phyloP scores from a whole-genome alignment of 2,888 invertebrate species.

The Balanococcus diminutus region DNA sequence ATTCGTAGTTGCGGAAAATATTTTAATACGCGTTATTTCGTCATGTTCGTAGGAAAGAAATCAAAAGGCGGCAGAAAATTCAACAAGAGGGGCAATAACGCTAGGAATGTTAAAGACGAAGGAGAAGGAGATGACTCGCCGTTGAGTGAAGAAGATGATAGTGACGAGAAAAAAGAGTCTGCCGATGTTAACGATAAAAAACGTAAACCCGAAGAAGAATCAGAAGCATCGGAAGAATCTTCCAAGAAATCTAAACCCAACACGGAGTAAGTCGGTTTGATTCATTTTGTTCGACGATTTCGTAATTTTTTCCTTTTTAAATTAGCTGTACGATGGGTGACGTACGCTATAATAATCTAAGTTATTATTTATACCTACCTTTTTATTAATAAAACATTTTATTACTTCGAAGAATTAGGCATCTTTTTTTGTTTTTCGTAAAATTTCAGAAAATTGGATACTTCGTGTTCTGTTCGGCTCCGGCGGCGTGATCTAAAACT shows the following conservation, averaged over 20 bases:
- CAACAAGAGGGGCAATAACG: neutral
- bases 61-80: neutral
- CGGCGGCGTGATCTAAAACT: too few relatives aligned
- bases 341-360: neutral
- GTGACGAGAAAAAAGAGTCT: neutral
- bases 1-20: too few relatives aligned
- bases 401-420: too few relatives aligned
- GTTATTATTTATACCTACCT: neutral
- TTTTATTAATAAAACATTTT: neutral
- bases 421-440: too few relatives aligned
- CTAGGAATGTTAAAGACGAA: neutral
- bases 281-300: neutral
- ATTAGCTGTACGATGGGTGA: neutral
- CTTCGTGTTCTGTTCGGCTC: too few relatives aligned
- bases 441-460: too few relatives aligned
- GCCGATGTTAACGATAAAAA: neutral
- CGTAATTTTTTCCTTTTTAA: neutral
- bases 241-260: conserved; percentile 43
- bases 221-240: neutral
- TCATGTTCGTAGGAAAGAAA: neutral
- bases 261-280: neutral
- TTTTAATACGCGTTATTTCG: neutral
- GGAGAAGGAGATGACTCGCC: neutral
- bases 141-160: neutral
- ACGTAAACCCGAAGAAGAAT: conserved; percentile 9